Base-by-base conservation (phyloP, 1,140 invertebrate genomes). In the Atta texana region DNA sequence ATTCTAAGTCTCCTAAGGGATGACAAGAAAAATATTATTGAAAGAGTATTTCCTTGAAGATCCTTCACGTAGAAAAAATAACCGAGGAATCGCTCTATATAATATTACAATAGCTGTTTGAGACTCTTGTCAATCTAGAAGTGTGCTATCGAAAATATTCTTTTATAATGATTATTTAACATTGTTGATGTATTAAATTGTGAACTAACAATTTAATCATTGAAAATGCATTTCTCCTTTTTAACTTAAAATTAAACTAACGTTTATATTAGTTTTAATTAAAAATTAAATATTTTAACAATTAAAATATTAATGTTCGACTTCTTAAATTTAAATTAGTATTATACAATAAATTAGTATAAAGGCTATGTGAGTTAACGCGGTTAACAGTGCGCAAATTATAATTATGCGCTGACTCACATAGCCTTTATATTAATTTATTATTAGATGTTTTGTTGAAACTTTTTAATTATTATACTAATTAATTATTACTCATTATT, bases 1-100 rank as follows among this genome's bases (percentile, higher is more conserved):
- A 53, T 63, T 89, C 28, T 72, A 69, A 71, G 81, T 61, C 66
- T 76, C 80, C 49, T 21, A 39, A 59, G 24, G 28, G 5, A 12
- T 7, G 21, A 24, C 10, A 68, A 61, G 74, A 72, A 85, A 87
- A 90, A 91, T 88, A 88, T 88, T 86, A 86, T 77, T 55, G 53
- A 34, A 88, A 63, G 57, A 57, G n/a, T 86, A 77, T 86, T 82
- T 72, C 51, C 59, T 53, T 68, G 39, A 80, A 59, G 51, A 84
- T 78, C 55, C 57, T 63, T 71, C 39, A 44, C 0, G 4, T 8
- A 71, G 21, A 49, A 61, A 61, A 72, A 55, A 89, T 80, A 75
- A 63, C 63, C 6, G 21, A 6, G 28, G 6, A 39, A 80, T 77
- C 28, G 14, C 21, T 51, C 14, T 69, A 81, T 34, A 49, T 85